Percentiles rank a stretch among this genome's conserved stretches.
Evolutionary conservation across 2,888 invertebrate species (phyloP).

Genomic region (Glaucopsyche alexis): DNA sequence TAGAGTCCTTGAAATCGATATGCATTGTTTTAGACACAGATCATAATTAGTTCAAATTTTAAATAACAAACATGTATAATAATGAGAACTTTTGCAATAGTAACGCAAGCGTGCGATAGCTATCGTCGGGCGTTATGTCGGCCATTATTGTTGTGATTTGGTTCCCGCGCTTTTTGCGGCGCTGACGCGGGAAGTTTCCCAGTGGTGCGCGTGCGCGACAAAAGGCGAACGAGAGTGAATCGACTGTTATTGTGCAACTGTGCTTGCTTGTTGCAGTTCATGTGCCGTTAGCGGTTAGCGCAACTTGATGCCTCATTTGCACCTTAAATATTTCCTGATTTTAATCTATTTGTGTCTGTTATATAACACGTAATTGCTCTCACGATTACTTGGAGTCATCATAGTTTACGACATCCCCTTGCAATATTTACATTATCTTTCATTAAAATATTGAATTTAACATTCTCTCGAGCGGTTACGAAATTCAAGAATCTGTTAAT

Average conservation of each 20-base stretch:
- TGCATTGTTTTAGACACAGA: slow-evolving; percentile 18
- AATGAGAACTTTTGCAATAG: slow-evolving; percentile 69
- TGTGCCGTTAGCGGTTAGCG: slow-evolving; percentile 56
- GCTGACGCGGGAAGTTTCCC: slow-evolving; percentile 77
- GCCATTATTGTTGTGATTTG: slow-evolving; percentile 68
- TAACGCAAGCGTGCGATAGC: slow-evolving; percentile 61
- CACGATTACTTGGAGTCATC: slow-evolving; percentile 1
- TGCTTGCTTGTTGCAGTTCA: slow-evolving; percentile 64
- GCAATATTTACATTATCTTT: not conserved
- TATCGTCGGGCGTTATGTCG: slow-evolving; percentile 77
- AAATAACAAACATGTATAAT: slow-evolving; percentile 44
- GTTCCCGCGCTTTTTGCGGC: slow-evolving; percentile 78
- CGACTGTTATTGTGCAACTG: slow-evolving; percentile 69
- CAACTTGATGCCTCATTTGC: slow-evolving; percentile 46
- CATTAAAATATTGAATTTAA: slow-evolving; percentile 6
- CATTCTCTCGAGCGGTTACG: not conserved
- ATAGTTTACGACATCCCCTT: slow-evolving; percentile 8
- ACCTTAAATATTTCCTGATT: slow-evolving; percentile 50
- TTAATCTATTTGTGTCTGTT: slow-evolving; percentile 39
- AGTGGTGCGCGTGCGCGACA: slow-evolving; percentile 74
- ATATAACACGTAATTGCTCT: slow-evolving; percentile 26
- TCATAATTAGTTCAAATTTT: slow-evolving; percentile 30
- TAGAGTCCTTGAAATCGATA: slow-evolving; percentile 19
- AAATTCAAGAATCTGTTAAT: not conserved
- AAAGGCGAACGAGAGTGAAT: slow-evolving; percentile 77